Evolutionary conservation across 2,797 vertebrate genomes (phyloP).

Genomic region (Rhynchotus rufescens): DNA sequence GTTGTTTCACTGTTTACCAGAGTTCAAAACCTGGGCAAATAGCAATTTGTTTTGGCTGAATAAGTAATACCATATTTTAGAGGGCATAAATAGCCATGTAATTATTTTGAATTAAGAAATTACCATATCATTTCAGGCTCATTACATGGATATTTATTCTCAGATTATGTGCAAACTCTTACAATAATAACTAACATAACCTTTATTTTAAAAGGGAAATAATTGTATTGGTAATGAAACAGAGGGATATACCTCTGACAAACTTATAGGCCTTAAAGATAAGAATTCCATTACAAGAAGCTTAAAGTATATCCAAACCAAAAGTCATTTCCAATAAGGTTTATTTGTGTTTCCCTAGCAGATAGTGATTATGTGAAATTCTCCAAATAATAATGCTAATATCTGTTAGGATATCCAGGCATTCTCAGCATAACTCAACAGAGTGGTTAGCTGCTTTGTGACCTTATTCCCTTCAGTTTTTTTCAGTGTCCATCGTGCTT

Average conservation of each 20-base stretch:
- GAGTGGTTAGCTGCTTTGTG: not conserved
- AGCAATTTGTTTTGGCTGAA: slow-evolving; percentile 70
- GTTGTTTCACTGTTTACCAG: slow-evolving; percentile 42
- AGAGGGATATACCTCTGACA: not conserved
- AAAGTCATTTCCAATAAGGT: not conserved
- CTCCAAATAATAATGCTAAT: not conserved
- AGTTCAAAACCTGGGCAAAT: slow-evolving; percentile 71
- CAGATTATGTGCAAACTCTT: slow-evolving; percentile 33
- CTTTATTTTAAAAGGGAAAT: not conserved
- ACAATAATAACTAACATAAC: not conserved
- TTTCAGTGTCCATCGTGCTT: not conserved
- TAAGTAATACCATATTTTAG: slow-evolving; percentile 65
- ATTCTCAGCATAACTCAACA: not conserved
- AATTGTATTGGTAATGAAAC: not conserved
- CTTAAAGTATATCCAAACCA: not conserved
- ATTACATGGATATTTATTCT: slow-evolving; percentile 72
- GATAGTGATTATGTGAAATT: not conserved
- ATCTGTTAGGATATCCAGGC: not conserved
- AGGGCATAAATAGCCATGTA: slow-evolving; percentile 70
- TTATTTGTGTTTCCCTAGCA: not conserved
- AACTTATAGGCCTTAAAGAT: not conserved
- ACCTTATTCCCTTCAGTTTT: not conserved
- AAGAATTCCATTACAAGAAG: not conserved
- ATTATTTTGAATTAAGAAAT: slow-evolving; percentile 75
- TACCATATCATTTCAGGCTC: slow-evolving; percentile 68